Conservation (phyloP, 2,797 vertebrate genomes). For the Mus spretus region DNA sequence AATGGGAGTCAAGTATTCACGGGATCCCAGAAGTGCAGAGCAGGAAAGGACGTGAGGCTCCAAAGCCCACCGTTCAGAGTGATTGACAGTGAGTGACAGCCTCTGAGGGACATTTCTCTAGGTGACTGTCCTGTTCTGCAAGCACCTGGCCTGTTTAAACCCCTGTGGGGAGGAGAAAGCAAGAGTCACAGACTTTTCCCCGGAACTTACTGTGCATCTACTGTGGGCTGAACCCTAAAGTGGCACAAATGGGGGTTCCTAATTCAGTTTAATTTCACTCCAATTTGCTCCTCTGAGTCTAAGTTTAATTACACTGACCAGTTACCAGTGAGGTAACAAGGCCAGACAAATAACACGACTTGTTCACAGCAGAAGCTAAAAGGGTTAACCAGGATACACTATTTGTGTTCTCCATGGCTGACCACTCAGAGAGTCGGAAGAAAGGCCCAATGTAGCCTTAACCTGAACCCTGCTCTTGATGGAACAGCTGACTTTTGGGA, state of each 20-base stretch:
- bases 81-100: background rate
- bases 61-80: background rate
- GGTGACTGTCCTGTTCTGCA: background rate
- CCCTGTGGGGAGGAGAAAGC: background rate
- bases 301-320: background rate
- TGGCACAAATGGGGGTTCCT: background rate
- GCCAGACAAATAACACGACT: background rate
- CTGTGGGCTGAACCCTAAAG: background rate
- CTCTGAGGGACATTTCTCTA: background rate
- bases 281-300: background rate
- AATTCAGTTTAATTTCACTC: slow-evolving; percentile 4
- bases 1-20: slow-evolving; percentile 47
- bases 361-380: background rate
- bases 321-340: background rate
- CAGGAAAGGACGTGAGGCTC: slow-evolving; percentile 17
- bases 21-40: slow-evolving; percentile 2
- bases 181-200: background rate
- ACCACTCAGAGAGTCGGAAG: background rate
- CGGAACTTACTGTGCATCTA: background rate
- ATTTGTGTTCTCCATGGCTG: background rate
- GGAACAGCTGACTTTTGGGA: background rate
- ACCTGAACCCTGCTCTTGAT: background rate
- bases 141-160: background rate
- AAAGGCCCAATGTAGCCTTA: background rate
- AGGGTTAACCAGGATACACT: background rate